Conservation (phyloP, 2,888 invertebrate genomes). For the Onthophagus sagittarius region DNA sequence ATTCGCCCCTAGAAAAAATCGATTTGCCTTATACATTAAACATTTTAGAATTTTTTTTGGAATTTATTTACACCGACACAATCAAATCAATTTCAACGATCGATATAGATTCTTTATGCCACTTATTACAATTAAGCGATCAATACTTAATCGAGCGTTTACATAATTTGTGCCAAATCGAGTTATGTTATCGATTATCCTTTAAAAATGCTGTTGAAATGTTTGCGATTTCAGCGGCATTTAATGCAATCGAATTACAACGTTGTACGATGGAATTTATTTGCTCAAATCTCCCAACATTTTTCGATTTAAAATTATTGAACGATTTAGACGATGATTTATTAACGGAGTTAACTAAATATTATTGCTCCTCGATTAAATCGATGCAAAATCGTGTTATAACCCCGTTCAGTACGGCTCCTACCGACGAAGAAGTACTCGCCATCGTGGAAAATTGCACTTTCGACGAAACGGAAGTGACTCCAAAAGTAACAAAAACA, state of each 20-base stretch:
- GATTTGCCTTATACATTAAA: conserved; percentile 59
- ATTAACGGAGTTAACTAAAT: conserved; percentile 61
- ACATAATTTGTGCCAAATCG: conserved; percentile 69
- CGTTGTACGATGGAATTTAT: conserved; percentile 74
- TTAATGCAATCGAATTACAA: conserved; percentile 72
- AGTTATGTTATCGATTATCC: conserved; percentile 62
- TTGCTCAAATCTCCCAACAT: conserved; percentile 66
- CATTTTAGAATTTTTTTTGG: conserved; percentile 63
- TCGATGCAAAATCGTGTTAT: conserved; percentile 61
- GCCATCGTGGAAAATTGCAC: conserved; percentile 48
- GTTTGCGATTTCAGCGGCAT: conserved; percentile 69
- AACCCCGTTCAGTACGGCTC: conserved; percentile 65
- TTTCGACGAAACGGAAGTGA: conserved; percentile 49
- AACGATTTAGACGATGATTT: conserved; percentile 61
- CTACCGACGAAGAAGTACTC: conserved; percentile 56
- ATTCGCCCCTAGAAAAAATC: conserved; percentile 51
- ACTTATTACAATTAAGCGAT: conserved; percentile 74
- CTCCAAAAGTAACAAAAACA: conserved; percentile 44
- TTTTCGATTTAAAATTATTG: conserved; percentile 65
- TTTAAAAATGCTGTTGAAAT: conserved; percentile 74
- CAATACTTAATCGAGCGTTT: conserved; percentile 71
- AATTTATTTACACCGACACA: conserved; percentile 72
- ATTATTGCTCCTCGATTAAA: conserved; percentile 62
- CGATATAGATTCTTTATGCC: conserved; percentile 67
- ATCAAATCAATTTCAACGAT: conserved; percentile 57